phyloP scores from a whole-genome alignment of 1,140 invertebrate species.

The Saccostrea echinata region DNA sequence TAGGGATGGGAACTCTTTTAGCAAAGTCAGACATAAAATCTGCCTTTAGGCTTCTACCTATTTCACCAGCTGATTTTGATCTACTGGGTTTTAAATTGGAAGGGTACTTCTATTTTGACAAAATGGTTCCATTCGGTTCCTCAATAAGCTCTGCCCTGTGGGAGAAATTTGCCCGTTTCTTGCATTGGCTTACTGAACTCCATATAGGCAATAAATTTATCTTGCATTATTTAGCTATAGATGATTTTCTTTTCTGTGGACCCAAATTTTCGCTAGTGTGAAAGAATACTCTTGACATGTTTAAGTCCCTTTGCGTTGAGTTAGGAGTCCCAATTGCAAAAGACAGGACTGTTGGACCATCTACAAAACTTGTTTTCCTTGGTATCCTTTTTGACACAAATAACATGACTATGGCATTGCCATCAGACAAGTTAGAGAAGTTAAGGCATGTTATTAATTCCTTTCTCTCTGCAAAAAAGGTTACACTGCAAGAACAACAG shows the following conservation, averaged over 20 bases:
- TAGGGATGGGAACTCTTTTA: neutral
- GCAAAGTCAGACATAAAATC: neutral
- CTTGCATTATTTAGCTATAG: constrained; percentile 45
- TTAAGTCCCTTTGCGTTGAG: neutral
- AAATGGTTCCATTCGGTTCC: constrained; percentile 12
- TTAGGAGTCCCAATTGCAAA: neutral
- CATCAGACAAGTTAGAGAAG: neutral
- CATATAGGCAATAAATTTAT: neutral
- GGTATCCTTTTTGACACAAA: neutral
- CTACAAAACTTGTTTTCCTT: neutral
- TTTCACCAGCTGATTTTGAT: neutral
- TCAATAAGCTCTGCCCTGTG: constrained; percentile 10
- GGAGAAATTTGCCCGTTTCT: constrained; percentile 5
- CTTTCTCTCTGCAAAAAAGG: neutral
- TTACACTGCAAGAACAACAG: neutral
- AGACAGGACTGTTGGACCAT: neutral
- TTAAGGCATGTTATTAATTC: neutral
- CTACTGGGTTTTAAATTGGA: constrained; percentile 3
- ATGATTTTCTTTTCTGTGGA: constrained; percentile 44
- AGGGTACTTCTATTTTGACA: constrained; percentile 34
- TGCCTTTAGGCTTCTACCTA: constrained; percentile 10
- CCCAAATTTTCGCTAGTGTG: neutral
- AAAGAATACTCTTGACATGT: neutral
- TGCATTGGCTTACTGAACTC: neutral
- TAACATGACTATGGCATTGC: neutral